These are phyloP conservation scores for Drosophila nannoptera DNA, from an alignment of 1,140 invertebrate genomes.

Conservation along the genomic window DNA sequence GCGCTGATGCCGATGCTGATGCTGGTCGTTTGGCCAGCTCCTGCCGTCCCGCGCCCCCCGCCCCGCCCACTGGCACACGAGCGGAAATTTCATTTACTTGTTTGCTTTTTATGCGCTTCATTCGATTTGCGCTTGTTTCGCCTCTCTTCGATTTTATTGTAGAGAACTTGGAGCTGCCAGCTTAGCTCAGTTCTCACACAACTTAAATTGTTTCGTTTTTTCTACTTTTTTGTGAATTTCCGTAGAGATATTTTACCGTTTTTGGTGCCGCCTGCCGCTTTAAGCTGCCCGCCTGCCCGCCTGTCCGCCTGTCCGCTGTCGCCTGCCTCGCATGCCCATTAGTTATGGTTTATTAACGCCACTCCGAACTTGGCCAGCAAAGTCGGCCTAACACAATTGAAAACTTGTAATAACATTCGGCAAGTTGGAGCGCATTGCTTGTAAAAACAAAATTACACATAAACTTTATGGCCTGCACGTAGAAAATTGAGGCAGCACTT, in stretches of 20 bases:
- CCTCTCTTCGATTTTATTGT: constrained; percentile 47
- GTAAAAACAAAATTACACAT: constrained; percentile 71
- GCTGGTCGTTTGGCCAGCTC: constrained; percentile 1
- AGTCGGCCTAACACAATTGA: constrained; percentile 64
- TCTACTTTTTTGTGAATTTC: not conserved
- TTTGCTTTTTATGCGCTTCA: constrained; percentile 60
- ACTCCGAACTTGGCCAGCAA: constrained; percentile 30
- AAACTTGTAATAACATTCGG: constrained; percentile 73
- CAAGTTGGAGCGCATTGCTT: constrained; percentile 58
- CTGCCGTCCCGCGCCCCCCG: not conserved
- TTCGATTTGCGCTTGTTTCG: constrained; percentile 57
- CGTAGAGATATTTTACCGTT: constrained; percentile 2
- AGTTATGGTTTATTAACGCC: constrained; percentile 72
- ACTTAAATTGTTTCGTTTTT: constrained; percentile 21
- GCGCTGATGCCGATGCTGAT: constrained; percentile 2
- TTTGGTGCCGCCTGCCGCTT: not conserved
- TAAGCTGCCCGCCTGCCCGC: not conserved
- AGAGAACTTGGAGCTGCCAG: constrained; percentile 36
- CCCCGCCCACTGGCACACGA: constrained; percentile 21
- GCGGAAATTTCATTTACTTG: constrained; percentile 75
- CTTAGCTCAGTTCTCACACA: constrained; percentile 39
- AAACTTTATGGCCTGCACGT: constrained; percentile 72
- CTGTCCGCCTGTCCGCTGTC: constrained; percentile 29
- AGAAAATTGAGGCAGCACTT: constrained; percentile 62
- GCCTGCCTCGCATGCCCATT: constrained; percentile 48